Evolutionary conservation across 2,113 vertebrate genomes (phyloP), one percentile per base, ranked within the genome.

Genomic region (Aramus guarauna): DNA sequence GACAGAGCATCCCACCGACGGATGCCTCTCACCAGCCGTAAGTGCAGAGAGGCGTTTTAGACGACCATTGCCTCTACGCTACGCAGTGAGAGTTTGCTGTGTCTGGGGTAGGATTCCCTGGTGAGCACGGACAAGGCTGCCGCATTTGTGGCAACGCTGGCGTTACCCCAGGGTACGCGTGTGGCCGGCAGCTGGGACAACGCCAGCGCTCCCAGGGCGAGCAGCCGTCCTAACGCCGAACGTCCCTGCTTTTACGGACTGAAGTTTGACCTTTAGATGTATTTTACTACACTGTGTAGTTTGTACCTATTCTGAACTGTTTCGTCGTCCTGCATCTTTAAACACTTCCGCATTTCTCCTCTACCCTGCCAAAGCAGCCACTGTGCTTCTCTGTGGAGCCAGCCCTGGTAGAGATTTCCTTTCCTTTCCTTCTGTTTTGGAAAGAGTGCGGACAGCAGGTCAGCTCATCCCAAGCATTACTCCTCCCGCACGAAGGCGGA

Each of bases 21-120:
- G 82, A 23, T 9, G 39, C 19, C 60, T 47, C 29, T 12, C 15
- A 10, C 12, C 69, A 71, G 48, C 48, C n/a, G 37, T 8, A 15
- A 32, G 43, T 5, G 30, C 39, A 36, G 15, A 18, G 30, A 32
- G 15, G 6, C 11, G 2, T 24, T 53, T 36, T 1, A 27, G 55
- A 10, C 1, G 2, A 19, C 2, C 4, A 0, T 1, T 20, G 30
- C 45, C 56, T 45, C 41, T 16, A 3, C 23, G 30, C 18, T 14
- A 12, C 48, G 53, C 52, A 26, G 0, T 2, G 12, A 27, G 19
- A 22, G 18, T 2, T 15, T 30, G 34, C 41, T 22, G 26, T 9
- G 16, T 53, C 56, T 43, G 82, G 6, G 34, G 11, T 0, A 39
- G 36, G 43, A 45, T 14, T 45, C 77, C 29, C 32, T 3, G 39